phyloP scores from a whole-genome alignment of 2,888 invertebrate species.

The Rhorus exstirpatorius region DNA sequence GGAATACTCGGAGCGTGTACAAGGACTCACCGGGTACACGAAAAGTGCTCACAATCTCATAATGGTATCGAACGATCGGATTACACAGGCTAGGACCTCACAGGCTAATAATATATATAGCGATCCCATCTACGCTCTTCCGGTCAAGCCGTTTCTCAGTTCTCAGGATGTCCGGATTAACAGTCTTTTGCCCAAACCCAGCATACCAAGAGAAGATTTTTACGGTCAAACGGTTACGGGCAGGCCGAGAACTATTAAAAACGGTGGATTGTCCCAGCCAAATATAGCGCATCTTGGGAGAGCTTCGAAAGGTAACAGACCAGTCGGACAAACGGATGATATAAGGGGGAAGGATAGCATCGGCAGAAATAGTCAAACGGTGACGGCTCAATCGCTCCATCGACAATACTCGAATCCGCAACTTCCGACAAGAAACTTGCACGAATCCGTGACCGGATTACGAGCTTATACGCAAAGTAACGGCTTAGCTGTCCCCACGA shows the following conservation, averaged over 20 bases:
- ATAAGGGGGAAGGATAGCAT: conserved; percentile 31
- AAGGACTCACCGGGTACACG: conserved; percentile 68
- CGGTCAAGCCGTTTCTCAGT: conserved; percentile 84
- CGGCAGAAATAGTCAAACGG: conserved; percentile 47
- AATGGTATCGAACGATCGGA: conserved; percentile 59
- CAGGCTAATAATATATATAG: conserved; percentile 78
- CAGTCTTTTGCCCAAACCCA: conserved; percentile 76
- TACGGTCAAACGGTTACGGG: conserved; percentile 65
- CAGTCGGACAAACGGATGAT: conserved; percentile 33
- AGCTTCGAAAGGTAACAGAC: conserved; percentile 48
- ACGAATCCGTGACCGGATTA: conserved; percentile 59
- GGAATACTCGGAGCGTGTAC: conserved; percentile 72
- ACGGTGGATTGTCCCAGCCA: conserved; percentile 77
- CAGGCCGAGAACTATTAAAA: conserved; percentile 73
- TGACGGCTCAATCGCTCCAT: conserved; percentile 70
- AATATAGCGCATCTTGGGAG: conserved; percentile 71
- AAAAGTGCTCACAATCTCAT: conserved; percentile 79
- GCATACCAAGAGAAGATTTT: conserved; percentile 68
- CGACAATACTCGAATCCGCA: conserved; percentile 83
- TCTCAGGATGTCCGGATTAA: conserved; percentile 83
- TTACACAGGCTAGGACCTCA: conserved; percentile 64
- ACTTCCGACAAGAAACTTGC: conserved; percentile 73
- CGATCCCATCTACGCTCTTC: conserved; percentile 83
- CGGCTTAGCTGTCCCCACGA: conserved; percentile 14
- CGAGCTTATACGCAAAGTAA: conserved; percentile 40